Base-by-base conservation (phyloP, 2,888 invertebrate species). In the Hermaeophaga mercurialis region DNA sequence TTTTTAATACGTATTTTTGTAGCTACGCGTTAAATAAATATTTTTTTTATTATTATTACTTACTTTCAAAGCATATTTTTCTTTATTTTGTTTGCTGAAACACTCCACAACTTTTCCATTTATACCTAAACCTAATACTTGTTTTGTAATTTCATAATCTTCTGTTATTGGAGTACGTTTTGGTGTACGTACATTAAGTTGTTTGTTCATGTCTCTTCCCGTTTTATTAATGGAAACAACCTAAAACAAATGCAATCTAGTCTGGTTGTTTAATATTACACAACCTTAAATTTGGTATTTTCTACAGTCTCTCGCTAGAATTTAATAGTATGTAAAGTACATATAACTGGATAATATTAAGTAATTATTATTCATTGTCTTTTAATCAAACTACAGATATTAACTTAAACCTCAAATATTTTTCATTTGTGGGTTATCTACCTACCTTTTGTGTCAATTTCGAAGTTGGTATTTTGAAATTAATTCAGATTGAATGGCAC, bases 51-150 rank as follows among this genome's bases (percentile, higher is more conserved):
- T n/a, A n/a, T n/a, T n/a, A n/a, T n/a, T n/a, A n/a, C 47, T 45
- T 53, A 95, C 95, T 85, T 99, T 99, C 52, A 99, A 78, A 0
- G 98, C 98, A 73, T 86, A 93, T 76, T 94, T 94, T 64, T 86
- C 82, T 41, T 88, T 86, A 0, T 86, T 88, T 44, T 81, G 80
- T 69, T 89, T 90, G 59, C 87, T 85, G 72, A 86, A 89, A 80
- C 97, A 98, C 80, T 97, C 93, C 12, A 99, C 91, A 49, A 99
- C 98, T 85, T 98, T 98, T 61, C 98, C 98, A 80, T 97, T 99
- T 67, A 99, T 97, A 8, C 98, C 98, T 61, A 97, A 85, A 38
- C 98, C 98, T 59, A 99, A 84, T 36, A 98, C 96, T 61, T 89
- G 92, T 73, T 89, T 91, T 26, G 94, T 92, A 71, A 97, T 92